Evolutionary conservation across 2,888 invertebrate species (phyloP).

Genomic region (Quadroppia sp.): DNA sequence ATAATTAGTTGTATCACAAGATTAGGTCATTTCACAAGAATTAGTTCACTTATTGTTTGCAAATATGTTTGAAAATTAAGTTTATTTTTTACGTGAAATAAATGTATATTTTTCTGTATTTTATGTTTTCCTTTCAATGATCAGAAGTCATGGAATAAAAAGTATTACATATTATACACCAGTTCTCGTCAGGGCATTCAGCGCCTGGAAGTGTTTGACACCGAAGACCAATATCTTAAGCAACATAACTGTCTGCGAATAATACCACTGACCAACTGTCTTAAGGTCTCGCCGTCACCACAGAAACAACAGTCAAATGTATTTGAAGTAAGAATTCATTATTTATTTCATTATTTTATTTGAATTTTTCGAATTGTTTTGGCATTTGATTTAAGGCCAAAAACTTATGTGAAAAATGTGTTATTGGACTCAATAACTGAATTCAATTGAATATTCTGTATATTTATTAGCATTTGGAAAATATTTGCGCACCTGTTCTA

Average conservation of each 20-base stretch:
- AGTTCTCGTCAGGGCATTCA: conserved; percentile 80
- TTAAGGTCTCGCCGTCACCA: conserved; percentile 63
- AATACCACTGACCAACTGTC: conserved; percentile 77
- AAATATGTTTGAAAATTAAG: background rate
- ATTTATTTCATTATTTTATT: background rate
- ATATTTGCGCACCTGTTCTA: background rate
- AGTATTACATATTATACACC: conserved; percentile 70
- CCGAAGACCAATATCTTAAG: conserved; percentile 59
- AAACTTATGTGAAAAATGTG: background rate
- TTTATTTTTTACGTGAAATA: background rate
- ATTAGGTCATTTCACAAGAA: conserved; percentile 4
- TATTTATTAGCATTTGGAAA: background rate
- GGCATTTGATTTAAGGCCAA: no score
- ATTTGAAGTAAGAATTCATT: conserved; percentile 54
- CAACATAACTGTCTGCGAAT: conserved; percentile 55
- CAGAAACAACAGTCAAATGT: conserved; percentile 52
- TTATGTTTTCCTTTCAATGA: background rate
- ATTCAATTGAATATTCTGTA: background rate
- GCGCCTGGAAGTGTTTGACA: conserved; percentile 77
- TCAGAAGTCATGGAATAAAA: conserved; percentile 80
- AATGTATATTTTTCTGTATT: background rate
- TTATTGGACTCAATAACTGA: background rate
- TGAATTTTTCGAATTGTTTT: background rate
- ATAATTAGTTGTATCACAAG: background rate
- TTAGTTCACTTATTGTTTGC: background rate